Percentiles rank a stretch among this genome's conserved stretches.
These are phyloP conservation scores for Agrilus biguttatus DNA, from an alignment of 2,888 invertebrate genomes.

Conservation along the genomic window DNA sequence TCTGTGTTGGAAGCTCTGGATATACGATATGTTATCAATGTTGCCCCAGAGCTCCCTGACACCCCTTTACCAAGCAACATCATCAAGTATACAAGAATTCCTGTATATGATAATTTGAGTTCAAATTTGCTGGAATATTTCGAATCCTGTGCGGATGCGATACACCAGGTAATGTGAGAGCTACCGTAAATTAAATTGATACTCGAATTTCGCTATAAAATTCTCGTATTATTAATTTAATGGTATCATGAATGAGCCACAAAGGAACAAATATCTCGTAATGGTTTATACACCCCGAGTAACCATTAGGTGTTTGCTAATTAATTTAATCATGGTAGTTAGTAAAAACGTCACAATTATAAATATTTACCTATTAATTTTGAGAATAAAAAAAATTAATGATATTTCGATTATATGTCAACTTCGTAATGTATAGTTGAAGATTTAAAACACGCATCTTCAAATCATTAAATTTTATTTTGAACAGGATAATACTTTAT, in stretches of 20 bases:
- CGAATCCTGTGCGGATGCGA: constrained; percentile 62
- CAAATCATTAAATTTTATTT: neutral
- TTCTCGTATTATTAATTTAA: too few relatives aligned
- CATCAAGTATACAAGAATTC: constrained; percentile 48
- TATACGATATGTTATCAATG: constrained; percentile 68
- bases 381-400: too few relatives aligned
- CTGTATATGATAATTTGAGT: constrained; percentile 58
- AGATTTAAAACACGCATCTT: too few relatives aligned
- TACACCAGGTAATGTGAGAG: constrained; percentile 42
- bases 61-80: constrained; percentile 39
- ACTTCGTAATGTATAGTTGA: too few relatives aligned
- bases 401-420: too few relatives aligned
- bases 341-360: too few relatives aligned
- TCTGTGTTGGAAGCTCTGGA: constrained; percentile 50
- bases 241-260: too few relatives aligned
- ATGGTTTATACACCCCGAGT: too few relatives aligned
- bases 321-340: too few relatives aligned
- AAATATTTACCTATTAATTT: too few relatives aligned
- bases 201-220: neutral
- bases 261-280: too few relatives aligned
- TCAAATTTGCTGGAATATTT: constrained; percentile 61
- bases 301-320: too few relatives aligned
- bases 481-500: neutral
- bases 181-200: neutral
- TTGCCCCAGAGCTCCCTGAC: constrained; percentile 69